These are phyloP conservation scores for Lydus trimaculatus DNA, from an alignment of 2,888 invertebrate genomes.

Conservation along the genomic window DNA sequence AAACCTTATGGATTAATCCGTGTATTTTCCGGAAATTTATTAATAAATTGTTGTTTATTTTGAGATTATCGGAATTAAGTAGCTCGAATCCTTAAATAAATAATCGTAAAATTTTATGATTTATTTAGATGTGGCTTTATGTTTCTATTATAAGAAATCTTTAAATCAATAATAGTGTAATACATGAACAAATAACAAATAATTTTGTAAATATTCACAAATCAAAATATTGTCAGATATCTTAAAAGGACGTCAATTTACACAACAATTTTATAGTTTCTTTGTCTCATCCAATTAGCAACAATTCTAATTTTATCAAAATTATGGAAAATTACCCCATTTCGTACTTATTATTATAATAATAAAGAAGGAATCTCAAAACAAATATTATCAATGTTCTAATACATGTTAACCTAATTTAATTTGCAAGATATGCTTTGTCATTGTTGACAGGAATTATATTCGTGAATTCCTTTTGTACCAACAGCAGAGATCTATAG, in stretches of 20 bases:
- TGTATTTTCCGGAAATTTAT: background rate
- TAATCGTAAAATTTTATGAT: slow-evolving; percentile 7
- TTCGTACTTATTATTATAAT: no score
- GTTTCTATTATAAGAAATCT: background rate
- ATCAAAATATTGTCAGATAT: background rate
- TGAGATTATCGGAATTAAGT: background rate
- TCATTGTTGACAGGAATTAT: background rate
- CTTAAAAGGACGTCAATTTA: background rate
- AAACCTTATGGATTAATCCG: background rate
- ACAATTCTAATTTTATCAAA: background rate
- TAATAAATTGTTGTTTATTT: background rate
- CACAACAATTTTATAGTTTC: background rate
- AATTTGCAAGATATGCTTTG: background rate
- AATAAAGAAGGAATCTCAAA: background rate
- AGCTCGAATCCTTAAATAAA: background rate
- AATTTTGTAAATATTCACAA: background rate
- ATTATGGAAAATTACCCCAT: background rate
- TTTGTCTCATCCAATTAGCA: background rate
- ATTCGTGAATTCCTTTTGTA: background rate
- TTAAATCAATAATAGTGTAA: background rate
- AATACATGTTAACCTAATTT: background rate
- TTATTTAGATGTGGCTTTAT: background rate
- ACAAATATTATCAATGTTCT: background rate
- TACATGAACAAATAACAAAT: background rate
- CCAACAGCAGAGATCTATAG: background rate